Evolutionary conservation across 1,140 invertebrate species (phyloP).

Genomic region (Trichoplusia ni): DNA sequence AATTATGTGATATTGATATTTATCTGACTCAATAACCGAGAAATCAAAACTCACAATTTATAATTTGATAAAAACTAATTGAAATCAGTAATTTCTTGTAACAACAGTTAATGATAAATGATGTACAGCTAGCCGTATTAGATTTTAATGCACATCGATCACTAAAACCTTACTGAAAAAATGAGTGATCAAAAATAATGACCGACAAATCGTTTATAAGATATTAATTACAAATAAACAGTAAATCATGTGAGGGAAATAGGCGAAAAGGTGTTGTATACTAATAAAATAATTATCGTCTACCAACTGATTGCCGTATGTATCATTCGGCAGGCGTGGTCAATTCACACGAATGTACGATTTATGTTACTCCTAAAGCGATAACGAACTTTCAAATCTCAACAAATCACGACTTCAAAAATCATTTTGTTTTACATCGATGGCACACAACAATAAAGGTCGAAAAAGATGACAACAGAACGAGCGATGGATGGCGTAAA

Average conservation of each 20-base stretch:
- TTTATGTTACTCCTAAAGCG: slow-evolving; percentile 43
- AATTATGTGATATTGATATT: too few species aligned
- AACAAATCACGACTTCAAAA: background rate
- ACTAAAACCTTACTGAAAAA: slow-evolving; percentile 3
- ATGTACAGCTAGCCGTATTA: background rate
- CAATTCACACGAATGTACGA: slow-evolving; percentile 55
- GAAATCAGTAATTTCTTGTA: slow-evolving; percentile 2
- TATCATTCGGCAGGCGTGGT: slow-evolving; percentile 55
- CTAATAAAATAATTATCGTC: slow-evolving; percentile 66
- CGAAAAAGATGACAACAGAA: background rate
- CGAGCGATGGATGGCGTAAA: slow-evolving; percentile 9
- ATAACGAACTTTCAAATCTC: background rate
- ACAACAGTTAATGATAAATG: background rate
- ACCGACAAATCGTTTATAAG: slow-evolving; percentile 15
- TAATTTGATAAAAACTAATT: too few species aligned
- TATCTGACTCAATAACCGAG: background rate
- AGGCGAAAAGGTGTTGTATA: slow-evolving; percentile 58
- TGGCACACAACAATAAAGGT: background rate
- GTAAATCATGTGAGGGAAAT: slow-evolving; percentile 54
- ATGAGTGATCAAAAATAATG: background rate
- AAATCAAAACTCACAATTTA: too few species aligned
- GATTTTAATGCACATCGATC: background rate
- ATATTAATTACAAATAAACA: slow-evolving; percentile 54
- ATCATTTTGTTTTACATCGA: background rate
- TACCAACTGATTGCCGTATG: slow-evolving; percentile 50